phyloP scores from a whole-genome alignment of 2,113 vertebrate genomes.

The Empidonax alnorum region DNA sequence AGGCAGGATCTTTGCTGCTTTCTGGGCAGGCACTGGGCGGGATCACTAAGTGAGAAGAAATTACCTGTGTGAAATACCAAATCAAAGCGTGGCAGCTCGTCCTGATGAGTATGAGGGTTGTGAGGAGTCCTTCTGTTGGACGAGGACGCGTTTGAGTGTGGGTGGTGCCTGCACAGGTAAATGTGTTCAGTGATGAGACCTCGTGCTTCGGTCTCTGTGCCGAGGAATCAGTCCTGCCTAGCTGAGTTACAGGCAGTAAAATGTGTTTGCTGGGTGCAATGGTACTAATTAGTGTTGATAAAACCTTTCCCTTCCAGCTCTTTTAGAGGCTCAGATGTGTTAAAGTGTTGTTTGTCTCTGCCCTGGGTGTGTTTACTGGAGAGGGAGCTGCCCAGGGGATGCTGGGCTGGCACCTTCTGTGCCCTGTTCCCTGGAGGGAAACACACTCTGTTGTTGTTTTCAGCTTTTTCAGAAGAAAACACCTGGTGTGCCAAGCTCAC shows the following conservation, averaged over 20 bases:
- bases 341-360: background rate
- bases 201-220: background rate
- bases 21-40: background rate
- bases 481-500: background rate
- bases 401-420: background rate
- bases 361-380: background rate
- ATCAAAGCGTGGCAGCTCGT: rapidly evolving
- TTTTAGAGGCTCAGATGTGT: background rate
- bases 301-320: background rate
- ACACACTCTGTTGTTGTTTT: background rate
- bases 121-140: rapidly evolving
- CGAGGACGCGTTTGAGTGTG: rapidly evolving
- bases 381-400: background rate
- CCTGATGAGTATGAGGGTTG: background rate
- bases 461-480: background rate
- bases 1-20: background rate
- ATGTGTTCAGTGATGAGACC: rapidly evolving
- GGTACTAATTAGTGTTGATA: background rate
- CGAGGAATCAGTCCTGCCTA: background rate
- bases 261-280: background rate
- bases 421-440: background rate
- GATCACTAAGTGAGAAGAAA: background rate
- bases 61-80: rapidly evolving
- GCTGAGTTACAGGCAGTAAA: background rate
- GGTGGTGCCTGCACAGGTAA: background rate